Base-by-base conservation (phyloP, 2,113 vertebrate species). In the Mormoops blainvillei region DNA sequence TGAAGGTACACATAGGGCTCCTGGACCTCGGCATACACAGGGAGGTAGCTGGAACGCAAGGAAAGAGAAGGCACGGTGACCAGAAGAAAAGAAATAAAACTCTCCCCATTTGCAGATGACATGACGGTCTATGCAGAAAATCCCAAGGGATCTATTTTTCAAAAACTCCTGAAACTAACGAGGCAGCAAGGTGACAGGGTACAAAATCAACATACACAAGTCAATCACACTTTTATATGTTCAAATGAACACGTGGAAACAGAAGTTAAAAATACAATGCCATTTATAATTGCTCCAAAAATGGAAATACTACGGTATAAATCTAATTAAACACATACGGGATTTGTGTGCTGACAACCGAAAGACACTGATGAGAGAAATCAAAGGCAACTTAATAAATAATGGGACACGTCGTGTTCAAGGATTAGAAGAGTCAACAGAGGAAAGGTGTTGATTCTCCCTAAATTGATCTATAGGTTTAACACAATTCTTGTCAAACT, bases 11-110 rank as follows among this genome's bases (percentile, higher is more conserved):
- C 98, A 2, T 98, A 98, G 70, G 99, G 99, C 70, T 97, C 96
- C 98, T 99, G 99, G 13, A 99, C 98, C 87, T 99, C 99, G 15
- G 99, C 99, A 87, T 98, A 98, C 90, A 99, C 98, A 43, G 98
- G 98, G 85, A 99, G 98, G 95, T 99, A 98, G 97, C 99, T 99
- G 98, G 84, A 54, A 48, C 33, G 28, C 24, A 31, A 41, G 52
- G 74, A 31, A 22, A 20, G 10, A 48, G 15, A 33, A 56, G 20
- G 41, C 41, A 54, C 0, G 1, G 61, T n/a, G 28, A 19, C 41
- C 9, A 71, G 43, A 71, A 38, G 31, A 38, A 22, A 43, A 70
- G 71, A 78, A 63, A 36, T 3, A 70, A 67, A 82, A 33, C 73
- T 19, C 2, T 22, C 13, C 28, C 31, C 18, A 1, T 26, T 24